phyloP scores from a whole-genome alignment of 2,888 invertebrate genomes.

The Colostygia pectinataria region DNA sequence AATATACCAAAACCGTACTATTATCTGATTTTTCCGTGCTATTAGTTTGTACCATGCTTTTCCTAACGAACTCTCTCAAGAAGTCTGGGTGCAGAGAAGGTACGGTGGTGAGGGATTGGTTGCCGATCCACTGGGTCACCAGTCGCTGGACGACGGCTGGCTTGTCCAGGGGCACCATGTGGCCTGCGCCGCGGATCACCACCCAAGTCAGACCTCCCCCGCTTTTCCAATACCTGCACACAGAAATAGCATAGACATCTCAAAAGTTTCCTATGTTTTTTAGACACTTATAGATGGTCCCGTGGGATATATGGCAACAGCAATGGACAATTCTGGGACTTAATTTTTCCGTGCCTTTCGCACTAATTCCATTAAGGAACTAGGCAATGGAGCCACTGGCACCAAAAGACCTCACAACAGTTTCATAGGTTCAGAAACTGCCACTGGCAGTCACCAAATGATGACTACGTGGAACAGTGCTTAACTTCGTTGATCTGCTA shows the following conservation, averaged over 20 bases:
- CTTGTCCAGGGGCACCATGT: conserved; percentile 85
- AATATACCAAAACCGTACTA: neutral
- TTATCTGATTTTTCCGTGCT: neutral
- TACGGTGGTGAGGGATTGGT: conserved; percentile 37
- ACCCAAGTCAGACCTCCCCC: conserved; percentile 81
- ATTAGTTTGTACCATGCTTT: conserved; percentile 27
- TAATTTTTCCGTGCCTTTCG: no score
- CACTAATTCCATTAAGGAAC: no score
- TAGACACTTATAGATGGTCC: no score
- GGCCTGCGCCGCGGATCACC: conserved; percentile 84
- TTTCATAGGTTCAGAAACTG: no score
- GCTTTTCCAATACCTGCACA: conserved; percentile 24
- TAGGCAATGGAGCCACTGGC: no score
- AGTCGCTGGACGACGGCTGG: conserved; percentile 79
- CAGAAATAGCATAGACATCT: neutral
- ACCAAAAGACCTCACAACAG: no score
- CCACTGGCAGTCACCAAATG: no score
- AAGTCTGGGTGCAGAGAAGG: conserved; percentile 28
- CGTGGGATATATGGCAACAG: no score
- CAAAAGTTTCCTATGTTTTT: no score
- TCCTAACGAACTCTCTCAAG: conserved; percentile 38
- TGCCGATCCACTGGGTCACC: conserved; percentile 80
- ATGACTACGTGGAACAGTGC: no score
- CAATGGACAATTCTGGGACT: no score
- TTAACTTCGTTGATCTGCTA: no score